Percentiles rank a stretch among this genome's conserved stretches.
These are phyloP conservation scores for Tokudaia tokunoshimensis DNA, from an alignment of 2,797 vertebrate species.

Conservation along the genomic window DNA sequence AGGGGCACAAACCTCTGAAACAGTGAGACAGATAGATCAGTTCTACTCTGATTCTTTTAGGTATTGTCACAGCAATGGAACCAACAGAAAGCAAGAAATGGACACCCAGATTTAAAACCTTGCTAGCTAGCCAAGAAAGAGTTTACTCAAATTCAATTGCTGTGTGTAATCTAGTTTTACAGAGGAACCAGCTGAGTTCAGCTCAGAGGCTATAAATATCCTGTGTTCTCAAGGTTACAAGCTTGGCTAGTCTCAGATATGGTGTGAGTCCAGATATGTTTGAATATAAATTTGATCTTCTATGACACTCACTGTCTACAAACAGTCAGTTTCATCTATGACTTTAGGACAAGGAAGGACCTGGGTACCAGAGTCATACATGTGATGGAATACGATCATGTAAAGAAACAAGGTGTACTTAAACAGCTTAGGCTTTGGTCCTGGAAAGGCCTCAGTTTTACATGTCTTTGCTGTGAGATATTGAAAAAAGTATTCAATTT, in stretches of 20 bases:
- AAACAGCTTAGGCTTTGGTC: not conserved
- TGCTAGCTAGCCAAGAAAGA: not conserved
- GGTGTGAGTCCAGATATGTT: not conserved
- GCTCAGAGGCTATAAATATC: slow-evolving; percentile 8
- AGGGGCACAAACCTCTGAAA: not conserved
- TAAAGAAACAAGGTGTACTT: not conserved
- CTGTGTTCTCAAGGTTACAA: slow-evolving; percentile 25
- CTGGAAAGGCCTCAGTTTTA: not conserved
- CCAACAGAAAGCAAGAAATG: not conserved
- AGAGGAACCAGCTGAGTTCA: not conserved
- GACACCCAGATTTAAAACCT: not conserved
- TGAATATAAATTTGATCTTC: not conserved
- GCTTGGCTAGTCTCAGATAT: slow-evolving; percentile 35
- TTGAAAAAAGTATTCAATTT: slow-evolving; percentile 8
- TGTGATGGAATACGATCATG: too few species aligned
- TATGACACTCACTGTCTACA: not conserved
- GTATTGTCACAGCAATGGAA: not conserved
- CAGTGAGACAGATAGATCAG: not conserved
- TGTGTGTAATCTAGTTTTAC: not conserved
- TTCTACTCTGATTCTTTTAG: not conserved
- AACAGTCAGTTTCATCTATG: not conserved
- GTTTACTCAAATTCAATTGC: slow-evolving; percentile 4
- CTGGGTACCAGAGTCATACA: not conserved
- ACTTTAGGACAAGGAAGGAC: not conserved
- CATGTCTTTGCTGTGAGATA: not conserved